phyloP scores from a whole-genome alignment of 1,140 invertebrate genomes.

The Dreissena rostriformis region DNA sequence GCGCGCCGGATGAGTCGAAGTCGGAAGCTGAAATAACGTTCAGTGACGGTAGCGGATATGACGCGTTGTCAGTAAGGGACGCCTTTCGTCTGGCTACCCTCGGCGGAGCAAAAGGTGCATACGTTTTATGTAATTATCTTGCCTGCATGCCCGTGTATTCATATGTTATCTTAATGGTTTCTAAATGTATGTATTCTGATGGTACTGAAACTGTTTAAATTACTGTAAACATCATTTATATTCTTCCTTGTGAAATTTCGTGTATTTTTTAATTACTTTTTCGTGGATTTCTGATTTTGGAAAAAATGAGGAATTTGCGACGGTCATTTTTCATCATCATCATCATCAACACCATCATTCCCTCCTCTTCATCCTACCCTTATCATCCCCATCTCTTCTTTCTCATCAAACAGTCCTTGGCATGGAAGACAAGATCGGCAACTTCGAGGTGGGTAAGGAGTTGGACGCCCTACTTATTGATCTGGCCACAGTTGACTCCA shows the following conservation, averaged over 20 bases:
- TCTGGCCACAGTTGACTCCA: constrained; percentile 68
- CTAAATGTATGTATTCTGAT: not conserved
- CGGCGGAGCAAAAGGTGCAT: constrained; percentile 88
- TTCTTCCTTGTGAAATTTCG: too few species aligned
- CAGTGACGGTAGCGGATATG: constrained; percentile 79
- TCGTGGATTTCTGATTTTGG: too few species aligned
- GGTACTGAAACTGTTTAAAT: not conserved
- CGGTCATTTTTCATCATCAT: too few species aligned
- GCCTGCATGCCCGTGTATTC: not conserved
- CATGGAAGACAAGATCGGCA: constrained; percentile 89
- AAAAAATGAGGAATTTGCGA: too few species aligned
- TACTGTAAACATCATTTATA: not conserved
- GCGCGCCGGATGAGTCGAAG: too few species aligned
- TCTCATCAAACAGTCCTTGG: too few species aligned
- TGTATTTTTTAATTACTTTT: too few species aligned
- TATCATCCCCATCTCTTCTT: too few species aligned
- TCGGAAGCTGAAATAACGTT: not conserved
- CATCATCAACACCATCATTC: too few species aligned
- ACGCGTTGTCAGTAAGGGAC: constrained; percentile 88
- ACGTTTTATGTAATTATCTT: not conserved
- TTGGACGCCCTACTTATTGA: constrained; percentile 91
- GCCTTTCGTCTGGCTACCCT: constrained; percentile 92
- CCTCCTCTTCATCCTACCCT: too few species aligned
- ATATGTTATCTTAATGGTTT: not conserved
- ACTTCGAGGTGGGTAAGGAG: constrained; percentile 90